phyloP scores from a whole-genome alignment of 2,113 vertebrate genomes.

The Micromys minutus region DNA sequence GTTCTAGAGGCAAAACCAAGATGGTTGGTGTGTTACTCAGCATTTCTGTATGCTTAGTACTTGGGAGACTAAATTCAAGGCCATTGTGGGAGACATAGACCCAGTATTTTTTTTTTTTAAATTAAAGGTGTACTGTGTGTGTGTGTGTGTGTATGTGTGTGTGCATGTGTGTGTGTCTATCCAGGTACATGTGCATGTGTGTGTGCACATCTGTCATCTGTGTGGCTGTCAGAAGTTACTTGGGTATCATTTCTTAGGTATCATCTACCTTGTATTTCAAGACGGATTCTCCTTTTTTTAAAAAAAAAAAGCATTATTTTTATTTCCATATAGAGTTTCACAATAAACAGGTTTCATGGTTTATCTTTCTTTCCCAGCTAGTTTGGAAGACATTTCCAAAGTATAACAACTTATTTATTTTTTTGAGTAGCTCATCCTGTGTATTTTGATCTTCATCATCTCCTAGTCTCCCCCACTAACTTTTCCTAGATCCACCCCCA shows the following conservation, averaged over 20 bases:
- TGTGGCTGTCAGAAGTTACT: neutral
- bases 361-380: neutral
- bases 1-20: neutral
- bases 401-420: neutral
- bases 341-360: neutral
- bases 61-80: neutral
- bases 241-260: neutral
- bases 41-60: neutral
- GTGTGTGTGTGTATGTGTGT: neutral
- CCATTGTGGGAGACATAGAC: neutral
- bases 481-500: neutral
- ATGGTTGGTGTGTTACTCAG: neutral
- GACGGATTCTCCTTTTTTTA: neutral
- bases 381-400: neutral
- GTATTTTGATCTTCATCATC: neutral
- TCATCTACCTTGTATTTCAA: neutral
- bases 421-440: neutral
- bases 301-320: neutral
- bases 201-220: neutral
- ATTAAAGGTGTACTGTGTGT: neutral
- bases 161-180: neutral
- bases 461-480: neutral
- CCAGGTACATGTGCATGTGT: neutral
- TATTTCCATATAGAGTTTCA: neutral
- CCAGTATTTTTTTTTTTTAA: neutral